A percentile compares a stretch with the other conserved stretches of the same genome.
phyloP scores from a whole-genome alignment of 2,797 vertebrate species.

The Helarctos malayanus region DNA sequence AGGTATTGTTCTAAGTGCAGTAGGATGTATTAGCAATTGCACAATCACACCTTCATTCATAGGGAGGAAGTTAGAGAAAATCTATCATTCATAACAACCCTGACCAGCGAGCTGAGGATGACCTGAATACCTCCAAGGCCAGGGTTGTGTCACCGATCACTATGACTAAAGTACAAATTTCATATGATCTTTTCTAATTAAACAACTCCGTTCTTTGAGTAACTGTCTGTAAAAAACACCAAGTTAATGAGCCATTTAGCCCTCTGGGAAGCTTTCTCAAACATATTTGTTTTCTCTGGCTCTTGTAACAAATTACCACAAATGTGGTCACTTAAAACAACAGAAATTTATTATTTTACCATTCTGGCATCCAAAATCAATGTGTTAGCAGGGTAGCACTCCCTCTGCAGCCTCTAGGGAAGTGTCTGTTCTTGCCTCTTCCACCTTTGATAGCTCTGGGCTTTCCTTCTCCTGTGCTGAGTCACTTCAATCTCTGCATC shows the following conservation, averaged over 20 bases:
- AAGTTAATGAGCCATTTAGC: constrained; percentile 27
- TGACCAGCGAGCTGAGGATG: not conserved
- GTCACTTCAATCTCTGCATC: not conserved
- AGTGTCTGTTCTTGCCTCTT: not conserved
- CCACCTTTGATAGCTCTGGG: not conserved
- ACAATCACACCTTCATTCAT: not conserved
- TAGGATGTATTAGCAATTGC: not conserved
- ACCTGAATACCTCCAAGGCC: not conserved
- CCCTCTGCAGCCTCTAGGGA: not conserved
- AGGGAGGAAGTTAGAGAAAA: not conserved
- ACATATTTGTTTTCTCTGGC: not conserved
- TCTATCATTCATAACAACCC: not conserved
- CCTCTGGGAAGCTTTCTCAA: not conserved
- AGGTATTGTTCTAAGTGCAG: not conserved
- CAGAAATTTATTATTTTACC: not conserved
- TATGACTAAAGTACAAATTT: not conserved
- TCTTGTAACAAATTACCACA: not conserved
- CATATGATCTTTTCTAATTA: constrained; percentile 19
- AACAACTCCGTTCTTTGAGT: not conserved
- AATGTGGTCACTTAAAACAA: not conserved
- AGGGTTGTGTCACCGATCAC: not conserved
- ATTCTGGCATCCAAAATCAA: not conserved
- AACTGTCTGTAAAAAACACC: constrained; percentile 19
- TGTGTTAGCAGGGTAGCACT: not conserved
- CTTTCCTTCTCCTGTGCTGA: not conserved